A percentile compares a stretch with the other conserved stretches of the same genome.
These are phyloP conservation scores for Chorisops tibialis DNA, from an alignment of 2,888 invertebrate species.

Conservation along the genomic window DNA sequence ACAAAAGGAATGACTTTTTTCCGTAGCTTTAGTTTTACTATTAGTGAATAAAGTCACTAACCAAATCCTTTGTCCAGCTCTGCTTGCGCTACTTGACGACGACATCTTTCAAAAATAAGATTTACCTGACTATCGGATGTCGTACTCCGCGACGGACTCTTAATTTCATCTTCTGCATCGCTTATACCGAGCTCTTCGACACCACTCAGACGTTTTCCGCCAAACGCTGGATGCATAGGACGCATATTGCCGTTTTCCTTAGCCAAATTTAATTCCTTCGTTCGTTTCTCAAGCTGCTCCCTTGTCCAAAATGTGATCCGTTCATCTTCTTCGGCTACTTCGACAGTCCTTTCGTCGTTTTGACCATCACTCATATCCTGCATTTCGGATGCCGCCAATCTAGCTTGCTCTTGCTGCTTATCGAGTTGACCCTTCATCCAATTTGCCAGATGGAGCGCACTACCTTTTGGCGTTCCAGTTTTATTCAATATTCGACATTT, in stretches of 20 bases:
- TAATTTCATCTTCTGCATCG: constrained; percentile 55
- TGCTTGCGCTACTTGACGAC: too few relatives aligned
- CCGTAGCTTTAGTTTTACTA: too few relatives aligned
- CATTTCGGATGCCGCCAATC: constrained; percentile 44
- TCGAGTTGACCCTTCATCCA: constrained; percentile 79
- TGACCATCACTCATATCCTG: constrained; percentile 45
- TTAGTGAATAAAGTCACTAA: too few relatives aligned
- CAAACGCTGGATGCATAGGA: constrained; percentile 41
- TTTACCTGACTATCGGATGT: constrained; percentile 75
- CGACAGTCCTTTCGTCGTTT: constrained; percentile 35
- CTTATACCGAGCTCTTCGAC: constrained; percentile 53
- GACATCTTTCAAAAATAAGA: too few relatives aligned
- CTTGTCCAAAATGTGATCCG: constrained; percentile 62
- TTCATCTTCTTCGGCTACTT: constrained; percentile 45
- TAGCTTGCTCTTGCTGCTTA: constrained; percentile 55
- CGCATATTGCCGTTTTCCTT: constrained; percentile 49
- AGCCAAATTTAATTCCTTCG: constrained; percentile 64
- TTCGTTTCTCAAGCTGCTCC: constrained; percentile 67
- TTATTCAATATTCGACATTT: constrained; percentile 63
- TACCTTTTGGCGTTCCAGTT: constrained; percentile 63
- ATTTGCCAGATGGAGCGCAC: constrained; percentile 70
- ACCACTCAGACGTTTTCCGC: constrained; percentile 48
- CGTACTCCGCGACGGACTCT: constrained; percentile 69
- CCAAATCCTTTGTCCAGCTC: too few relatives aligned
- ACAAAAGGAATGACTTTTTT: too few relatives aligned